A percentile compares a stretch with the other conserved stretches of the same genome.
phyloP scores from a whole-genome alignment of 2,113 vertebrate genomes.

The Pelecanus crispus region DNA sequence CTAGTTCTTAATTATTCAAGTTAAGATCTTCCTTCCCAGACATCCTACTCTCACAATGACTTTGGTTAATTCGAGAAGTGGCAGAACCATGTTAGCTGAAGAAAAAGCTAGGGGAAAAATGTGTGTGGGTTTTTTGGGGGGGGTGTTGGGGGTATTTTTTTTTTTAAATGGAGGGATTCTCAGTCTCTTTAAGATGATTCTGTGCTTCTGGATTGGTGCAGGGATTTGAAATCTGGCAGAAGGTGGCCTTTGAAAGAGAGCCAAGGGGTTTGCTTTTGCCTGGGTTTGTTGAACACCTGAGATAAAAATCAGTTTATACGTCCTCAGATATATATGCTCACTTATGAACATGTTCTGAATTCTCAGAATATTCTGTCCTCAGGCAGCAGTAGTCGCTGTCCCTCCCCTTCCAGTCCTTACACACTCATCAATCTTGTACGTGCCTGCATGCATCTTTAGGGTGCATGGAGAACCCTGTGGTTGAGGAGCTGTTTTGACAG shows the following conservation, averaged over 20 bases:
- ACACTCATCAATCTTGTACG: accelerated
- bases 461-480: background rate
- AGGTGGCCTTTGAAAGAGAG: background rate
- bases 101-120: background rate
- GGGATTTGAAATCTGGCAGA: background rate
- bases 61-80: background rate
- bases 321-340: background rate
- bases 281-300: background rate
- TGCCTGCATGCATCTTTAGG: background rate
- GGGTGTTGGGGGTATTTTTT: no score
- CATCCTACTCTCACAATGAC: background rate
- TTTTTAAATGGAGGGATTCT: background rate
- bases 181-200: background rate
- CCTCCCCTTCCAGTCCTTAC: background rate
- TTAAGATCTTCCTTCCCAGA: background rate
- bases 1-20: background rate
- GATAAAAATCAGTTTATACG: background rate
- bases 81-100: background rate
- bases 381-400: background rate
- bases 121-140: background rate
- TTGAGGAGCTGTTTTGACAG: background rate
- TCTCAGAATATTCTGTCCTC: background rate
- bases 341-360: background rate
- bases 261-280: background rate
- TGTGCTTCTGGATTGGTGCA: background rate